phyloP scores from a whole-genome alignment of 2,888 invertebrate genomes.

The Dryomyza anilis region DNA sequence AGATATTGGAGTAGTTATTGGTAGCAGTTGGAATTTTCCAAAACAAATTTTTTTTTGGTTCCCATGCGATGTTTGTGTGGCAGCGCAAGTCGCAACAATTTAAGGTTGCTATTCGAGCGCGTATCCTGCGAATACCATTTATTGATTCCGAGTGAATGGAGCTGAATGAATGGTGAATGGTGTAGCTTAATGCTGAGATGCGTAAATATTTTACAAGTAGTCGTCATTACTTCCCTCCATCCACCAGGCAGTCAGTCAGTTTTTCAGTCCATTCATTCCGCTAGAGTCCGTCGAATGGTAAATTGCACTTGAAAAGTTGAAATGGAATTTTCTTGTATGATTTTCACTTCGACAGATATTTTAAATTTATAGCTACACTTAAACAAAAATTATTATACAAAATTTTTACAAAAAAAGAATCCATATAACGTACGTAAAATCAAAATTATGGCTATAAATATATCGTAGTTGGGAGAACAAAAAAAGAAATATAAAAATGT shows the following conservation, averaged over 20 bases:
- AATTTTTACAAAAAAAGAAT: too few species aligned
- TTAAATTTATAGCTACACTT: neutral
- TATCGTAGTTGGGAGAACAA: too few species aligned
- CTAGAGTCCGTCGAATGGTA: neutral
- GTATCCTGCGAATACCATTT: too few species aligned
- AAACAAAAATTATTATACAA: too few species aligned
- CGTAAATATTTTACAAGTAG: neutral
- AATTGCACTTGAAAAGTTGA: neutral
- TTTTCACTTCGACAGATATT: neutral
- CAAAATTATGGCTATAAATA: too few species aligned
- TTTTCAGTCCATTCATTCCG: neutral
- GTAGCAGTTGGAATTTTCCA: neutral
- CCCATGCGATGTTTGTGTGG: neutral
- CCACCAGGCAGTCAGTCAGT: neutral
- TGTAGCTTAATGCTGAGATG: neutral
- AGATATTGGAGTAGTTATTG: neutral
- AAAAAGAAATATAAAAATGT: too few species aligned
- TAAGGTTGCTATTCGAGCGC: too few species aligned
- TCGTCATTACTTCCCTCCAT: neutral
- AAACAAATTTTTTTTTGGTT: neutral
- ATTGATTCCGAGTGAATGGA: neutral
- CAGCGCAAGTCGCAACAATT: conserved; percentile 14
- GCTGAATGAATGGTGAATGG: neutral
- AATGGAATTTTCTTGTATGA: neutral
- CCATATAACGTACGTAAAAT: too few species aligned